phyloP scores from a whole-genome alignment of 2,797 vertebrate species.

The Eidolon dupreanum region DNA sequence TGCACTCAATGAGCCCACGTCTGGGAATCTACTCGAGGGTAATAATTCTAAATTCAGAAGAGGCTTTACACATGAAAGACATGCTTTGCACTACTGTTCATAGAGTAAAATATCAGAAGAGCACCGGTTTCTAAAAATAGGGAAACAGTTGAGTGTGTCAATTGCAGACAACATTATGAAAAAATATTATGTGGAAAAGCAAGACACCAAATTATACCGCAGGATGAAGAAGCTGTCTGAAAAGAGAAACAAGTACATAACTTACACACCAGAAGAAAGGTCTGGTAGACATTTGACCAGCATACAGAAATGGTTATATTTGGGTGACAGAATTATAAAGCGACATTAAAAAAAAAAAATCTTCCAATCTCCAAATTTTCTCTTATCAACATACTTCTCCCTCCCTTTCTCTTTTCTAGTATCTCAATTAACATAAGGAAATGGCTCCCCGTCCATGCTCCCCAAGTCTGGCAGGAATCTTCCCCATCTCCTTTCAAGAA shows the following conservation, averaged over 20 bases:
- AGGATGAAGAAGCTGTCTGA: neutral
- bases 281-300: neutral
- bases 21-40: neutral
- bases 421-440: neutral
- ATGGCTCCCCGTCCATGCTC: too few relatives aligned
- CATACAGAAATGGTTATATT: neutral
- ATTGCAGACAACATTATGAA: neutral
- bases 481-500: neutral
- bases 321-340: neutral
- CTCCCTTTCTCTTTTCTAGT: neutral
- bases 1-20: neutral
- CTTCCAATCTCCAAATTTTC: neutral
- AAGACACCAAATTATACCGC: neutral
- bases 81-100: neutral
- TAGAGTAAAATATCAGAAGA: conserved; percentile 8
- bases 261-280: neutral
- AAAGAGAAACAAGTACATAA: neutral
- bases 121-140: neutral
- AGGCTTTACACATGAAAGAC: neutral
- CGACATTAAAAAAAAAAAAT: neutral
- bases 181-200: neutral
- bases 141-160: neutral
- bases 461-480: neutral
- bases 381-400: neutral
- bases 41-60: neutral